Percentiles rank a stretch among this genome's conserved stretches.
Evolutionary conservation across 1,140 invertebrate genomes (phyloP).

Genomic region (Callitettix versicolor): DNA sequence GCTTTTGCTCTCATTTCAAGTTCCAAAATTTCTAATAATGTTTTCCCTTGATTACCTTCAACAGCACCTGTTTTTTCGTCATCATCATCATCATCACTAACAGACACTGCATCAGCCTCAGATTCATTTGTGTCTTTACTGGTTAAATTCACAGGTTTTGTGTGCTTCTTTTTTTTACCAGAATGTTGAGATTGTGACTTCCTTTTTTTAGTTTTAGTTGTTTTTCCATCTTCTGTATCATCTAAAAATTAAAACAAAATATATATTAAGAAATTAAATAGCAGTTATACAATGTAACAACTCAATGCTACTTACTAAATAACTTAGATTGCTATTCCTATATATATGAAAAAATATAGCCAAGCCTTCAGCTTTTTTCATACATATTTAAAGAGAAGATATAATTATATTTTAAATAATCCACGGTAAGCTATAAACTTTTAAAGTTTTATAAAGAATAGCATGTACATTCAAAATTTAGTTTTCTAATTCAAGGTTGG

Average conservation of each 20-base stretch:
- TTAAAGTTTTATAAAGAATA: too few relatives aligned
- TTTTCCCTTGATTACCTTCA: conserved; percentile 33
- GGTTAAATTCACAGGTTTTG: background rate
- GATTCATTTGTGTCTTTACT: background rate
- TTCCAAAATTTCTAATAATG: conserved; percentile 39
- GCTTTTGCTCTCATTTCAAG: conserved; percentile 43
- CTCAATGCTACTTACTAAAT: too few relatives aligned
- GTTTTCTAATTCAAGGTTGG: too few relatives aligned
- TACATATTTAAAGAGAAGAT: too few relatives aligned
- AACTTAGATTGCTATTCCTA: too few relatives aligned
- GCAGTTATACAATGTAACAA: too few relatives aligned
- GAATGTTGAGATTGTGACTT: background rate
- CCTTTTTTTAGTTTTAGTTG: background rate
- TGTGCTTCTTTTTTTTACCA: background rate
- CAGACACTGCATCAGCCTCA: background rate
- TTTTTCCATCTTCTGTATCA: background rate
- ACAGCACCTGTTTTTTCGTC: background rate
- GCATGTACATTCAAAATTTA: too few relatives aligned
- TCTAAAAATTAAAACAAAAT: background rate
- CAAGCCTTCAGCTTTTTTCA: too few relatives aligned
- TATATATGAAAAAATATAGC: too few relatives aligned
- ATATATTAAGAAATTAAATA: too few relatives aligned
- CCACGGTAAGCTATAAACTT: too few relatives aligned
- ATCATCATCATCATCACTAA: background rate
- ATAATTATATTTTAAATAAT: too few relatives aligned